phyloP scores from a whole-genome alignment of 2,113 vertebrate genomes.

The Seriola quinqueradiata region DNA sequence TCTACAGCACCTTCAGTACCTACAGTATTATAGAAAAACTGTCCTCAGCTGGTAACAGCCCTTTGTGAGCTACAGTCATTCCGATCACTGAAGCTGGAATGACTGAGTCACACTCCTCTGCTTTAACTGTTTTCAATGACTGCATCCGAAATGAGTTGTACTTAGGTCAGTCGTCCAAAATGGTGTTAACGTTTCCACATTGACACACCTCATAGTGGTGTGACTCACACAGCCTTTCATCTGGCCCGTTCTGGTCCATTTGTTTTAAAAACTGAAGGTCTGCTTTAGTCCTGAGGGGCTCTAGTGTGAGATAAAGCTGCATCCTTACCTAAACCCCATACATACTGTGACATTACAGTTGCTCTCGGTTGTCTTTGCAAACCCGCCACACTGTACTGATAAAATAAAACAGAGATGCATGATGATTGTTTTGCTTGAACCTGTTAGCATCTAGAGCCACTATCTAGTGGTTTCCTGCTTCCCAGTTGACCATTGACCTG shows the following conservation, averaged over 20 bases:
- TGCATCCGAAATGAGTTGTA: background rate
- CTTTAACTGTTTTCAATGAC: constrained; percentile 11
- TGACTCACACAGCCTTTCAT: constrained; percentile 10
- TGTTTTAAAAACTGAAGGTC: constrained; percentile 19
- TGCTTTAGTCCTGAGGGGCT: background rate
- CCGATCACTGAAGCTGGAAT: background rate
- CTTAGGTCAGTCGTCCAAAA: constrained; percentile 24
- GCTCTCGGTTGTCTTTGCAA: too few relatives aligned
- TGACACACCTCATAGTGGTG: background rate
- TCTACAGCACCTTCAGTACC: too few relatives aligned
- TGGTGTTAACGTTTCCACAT: constrained; percentile 17
- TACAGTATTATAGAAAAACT: too few relatives aligned
- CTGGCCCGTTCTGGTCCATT: constrained; percentile 22
- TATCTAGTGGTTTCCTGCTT: too few relatives aligned
- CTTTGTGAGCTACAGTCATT: background rate
- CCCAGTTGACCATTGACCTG: too few relatives aligned
- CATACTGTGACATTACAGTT: background rate
- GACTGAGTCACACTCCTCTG: background rate
- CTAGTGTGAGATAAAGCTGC: constrained; percentile 1
- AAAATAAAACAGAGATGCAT: background rate
- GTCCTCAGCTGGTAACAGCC: too few relatives aligned
- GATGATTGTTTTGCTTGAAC: constrained; percentile 11
- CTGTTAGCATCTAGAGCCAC: background rate
- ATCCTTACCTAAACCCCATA: background rate
- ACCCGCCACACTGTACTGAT: background rate